These are phyloP conservation scores for Lampris incognitus DNA, from an alignment of 2,113 vertebrate species.

Conservation along the genomic window DNA sequence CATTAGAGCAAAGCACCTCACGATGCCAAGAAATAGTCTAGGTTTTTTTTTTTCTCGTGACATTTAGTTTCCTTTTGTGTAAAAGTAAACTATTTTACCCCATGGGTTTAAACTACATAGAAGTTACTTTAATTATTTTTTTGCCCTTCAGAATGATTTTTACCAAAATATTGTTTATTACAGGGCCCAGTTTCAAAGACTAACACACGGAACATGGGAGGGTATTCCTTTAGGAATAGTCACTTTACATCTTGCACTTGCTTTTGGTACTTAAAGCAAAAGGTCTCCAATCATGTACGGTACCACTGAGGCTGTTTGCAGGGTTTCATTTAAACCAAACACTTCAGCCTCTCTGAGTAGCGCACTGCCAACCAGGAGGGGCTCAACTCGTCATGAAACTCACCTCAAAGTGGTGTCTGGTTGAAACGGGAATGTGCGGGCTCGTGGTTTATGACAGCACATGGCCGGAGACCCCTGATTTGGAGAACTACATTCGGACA, in stretches of 20 bases:
- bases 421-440: too few species aligned
- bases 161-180: slow-evolving; percentile 46
- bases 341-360: too few species aligned
- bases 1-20: slow-evolving; percentile 44
- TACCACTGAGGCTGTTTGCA: too few species aligned
- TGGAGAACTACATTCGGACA: slow-evolving; percentile 2
- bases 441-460: too few species aligned
- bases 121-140: slow-evolving; percentile 14
- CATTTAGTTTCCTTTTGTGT: slow-evolving; percentile 55
- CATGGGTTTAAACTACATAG: slow-evolving; percentile 42
- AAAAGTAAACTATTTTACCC: slow-evolving; percentile 12
- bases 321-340: too few species aligned
- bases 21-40: slow-evolving; percentile 42
- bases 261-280: background rate
- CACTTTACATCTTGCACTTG: slow-evolving; percentile 53
- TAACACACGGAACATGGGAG: slow-evolving; percentile 31
- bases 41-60: slow-evolving; percentile 46
- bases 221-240: slow-evolving; percentile 12
- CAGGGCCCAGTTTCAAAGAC: slow-evolving; percentile 18
- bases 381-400: too few species aligned
- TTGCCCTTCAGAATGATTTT: slow-evolving; percentile 21
- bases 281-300: too few species aligned
- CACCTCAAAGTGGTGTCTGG: too few species aligned
- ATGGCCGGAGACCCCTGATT: background rate
- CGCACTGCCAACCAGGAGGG: too few species aligned